phyloP scores from a whole-genome alignment of 2,888 invertebrate genomes.

The Diarsia mendica region DNA sequence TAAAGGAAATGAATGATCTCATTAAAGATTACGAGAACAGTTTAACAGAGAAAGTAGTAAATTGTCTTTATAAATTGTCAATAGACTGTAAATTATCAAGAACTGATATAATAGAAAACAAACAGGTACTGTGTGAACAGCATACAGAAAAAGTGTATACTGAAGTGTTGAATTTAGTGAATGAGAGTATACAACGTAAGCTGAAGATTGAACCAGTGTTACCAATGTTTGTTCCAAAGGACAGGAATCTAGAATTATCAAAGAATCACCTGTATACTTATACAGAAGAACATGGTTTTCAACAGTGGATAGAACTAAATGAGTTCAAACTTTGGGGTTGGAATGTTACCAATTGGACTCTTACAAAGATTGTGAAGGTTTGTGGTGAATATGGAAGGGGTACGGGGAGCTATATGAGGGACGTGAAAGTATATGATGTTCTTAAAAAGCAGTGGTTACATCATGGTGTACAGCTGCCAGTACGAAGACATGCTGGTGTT shows the following conservation, averaged over 20 bases:
- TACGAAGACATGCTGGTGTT: constrained; percentile 81
- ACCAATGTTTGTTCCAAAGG: constrained; percentile 69
- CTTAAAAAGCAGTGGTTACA: constrained; percentile 79
- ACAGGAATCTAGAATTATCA: constrained; percentile 70
- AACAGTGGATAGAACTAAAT: constrained; percentile 80
- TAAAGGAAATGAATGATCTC: constrained; percentile 73
- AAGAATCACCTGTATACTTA: constrained; percentile 79
- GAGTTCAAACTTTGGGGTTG: constrained; percentile 86
- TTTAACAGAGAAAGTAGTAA: constrained; percentile 76
- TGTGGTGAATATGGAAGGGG: constrained; percentile 84
- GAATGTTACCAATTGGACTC: constrained; percentile 81
- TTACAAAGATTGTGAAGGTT: constrained; percentile 79
- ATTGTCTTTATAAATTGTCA: constrained; percentile 74
- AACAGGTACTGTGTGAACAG: constrained; percentile 69
- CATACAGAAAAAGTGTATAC: constrained; percentile 80
- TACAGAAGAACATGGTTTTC: constrained; percentile 73
- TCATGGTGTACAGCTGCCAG: constrained; percentile 81
- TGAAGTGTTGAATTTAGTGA: constrained; percentile 76
- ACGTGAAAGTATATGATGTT: constrained; percentile 82
- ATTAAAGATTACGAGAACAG: constrained; percentile 74
- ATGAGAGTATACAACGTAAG: constrained; percentile 72
- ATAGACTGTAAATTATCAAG: constrained; percentile 65
- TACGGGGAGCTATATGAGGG: constrained; percentile 79
- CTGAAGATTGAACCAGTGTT: constrained; percentile 73
- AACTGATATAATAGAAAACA: constrained; percentile 64